phyloP scores from a whole-genome alignment of 2,888 invertebrate species.

The Eremobia ochroleuca region DNA sequence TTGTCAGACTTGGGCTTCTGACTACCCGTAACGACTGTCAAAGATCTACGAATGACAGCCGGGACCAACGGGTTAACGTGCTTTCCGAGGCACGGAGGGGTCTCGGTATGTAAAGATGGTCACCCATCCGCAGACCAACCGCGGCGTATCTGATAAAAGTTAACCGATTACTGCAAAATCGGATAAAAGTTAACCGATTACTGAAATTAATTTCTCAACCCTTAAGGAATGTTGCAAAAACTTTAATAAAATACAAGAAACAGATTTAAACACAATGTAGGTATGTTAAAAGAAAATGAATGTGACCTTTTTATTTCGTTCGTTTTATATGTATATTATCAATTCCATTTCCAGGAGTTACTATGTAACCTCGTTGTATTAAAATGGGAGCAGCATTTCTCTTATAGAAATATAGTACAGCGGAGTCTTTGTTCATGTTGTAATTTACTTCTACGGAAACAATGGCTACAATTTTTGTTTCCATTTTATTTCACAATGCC shows the following conservation, averaged over 20 bases:
- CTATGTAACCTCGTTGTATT: background rate
- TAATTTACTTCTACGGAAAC: constrained; percentile 32
- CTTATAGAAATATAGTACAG: constrained; percentile 2
- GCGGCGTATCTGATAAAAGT: no score
- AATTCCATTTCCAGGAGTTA: background rate
- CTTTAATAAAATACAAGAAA: background rate
- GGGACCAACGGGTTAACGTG: no score
- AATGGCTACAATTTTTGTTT: constrained; percentile 29
- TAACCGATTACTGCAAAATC: no score
- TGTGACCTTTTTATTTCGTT: background rate
- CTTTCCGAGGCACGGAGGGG: no score
- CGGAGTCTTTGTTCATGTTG: constrained; percentile 39
- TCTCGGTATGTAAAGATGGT: no score
- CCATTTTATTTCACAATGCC: constrained; percentile 9
- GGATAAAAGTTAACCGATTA: no score
- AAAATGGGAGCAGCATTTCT: constrained; percentile 11
- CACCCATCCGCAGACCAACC: no score
- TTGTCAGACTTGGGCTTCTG: no score
- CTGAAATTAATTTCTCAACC: background rate
- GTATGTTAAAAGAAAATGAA: background rate
- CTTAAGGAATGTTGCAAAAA: background rate
- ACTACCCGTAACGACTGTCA: no score
- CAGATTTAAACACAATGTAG: background rate
- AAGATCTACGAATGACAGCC: no score
- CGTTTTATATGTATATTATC: background rate